A percentile compares a stretch with the other conserved stretches of the same genome.
Conservation (phyloP, 1,140 invertebrate genomes). For the Idris sp. region DNA sequence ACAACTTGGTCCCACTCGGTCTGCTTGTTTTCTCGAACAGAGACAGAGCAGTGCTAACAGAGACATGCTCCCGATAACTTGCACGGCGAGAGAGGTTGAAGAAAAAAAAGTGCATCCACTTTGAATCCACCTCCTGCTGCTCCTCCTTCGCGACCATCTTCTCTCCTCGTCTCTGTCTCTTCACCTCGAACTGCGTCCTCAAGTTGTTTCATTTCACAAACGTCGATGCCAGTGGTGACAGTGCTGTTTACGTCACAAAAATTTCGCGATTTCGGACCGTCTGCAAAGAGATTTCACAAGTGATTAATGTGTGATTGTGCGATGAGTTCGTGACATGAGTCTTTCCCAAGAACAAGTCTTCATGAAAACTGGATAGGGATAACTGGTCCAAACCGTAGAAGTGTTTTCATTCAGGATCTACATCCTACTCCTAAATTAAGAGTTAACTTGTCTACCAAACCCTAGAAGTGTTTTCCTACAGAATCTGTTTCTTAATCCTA, state of each 20-base stretch:
- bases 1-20: constrained; percentile 57
- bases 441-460: too few species aligned
- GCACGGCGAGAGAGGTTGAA: too few species aligned
- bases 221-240: constrained; percentile 66
- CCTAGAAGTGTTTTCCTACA: too few species aligned
- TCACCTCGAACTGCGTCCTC: constrained; percentile 56
- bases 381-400: too few species aligned
- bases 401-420: too few species aligned
- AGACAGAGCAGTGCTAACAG: constrained; percentile 74
- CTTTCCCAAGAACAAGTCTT: too few species aligned
- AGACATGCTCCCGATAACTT: constrained; percentile 68
- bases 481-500: too few species aligned
- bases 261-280: not conserved
- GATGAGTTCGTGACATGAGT: too few species aligned
- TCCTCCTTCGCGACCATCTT: constrained; percentile 62
- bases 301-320: too few species aligned
- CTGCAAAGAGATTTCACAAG: too few species aligned
- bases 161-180: constrained; percentile 48
- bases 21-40: constrained; percentile 64
- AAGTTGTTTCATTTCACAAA: constrained; percentile 64
- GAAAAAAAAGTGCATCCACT: constrained; percentile 68
- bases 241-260: constrained; percentile 61
- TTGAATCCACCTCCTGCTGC: constrained; percentile 57
- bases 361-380: too few species aligned
- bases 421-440: too few species aligned